Conservation (phyloP, 2,888 invertebrate genomes). For the Pseudanteris insignis region DNA sequence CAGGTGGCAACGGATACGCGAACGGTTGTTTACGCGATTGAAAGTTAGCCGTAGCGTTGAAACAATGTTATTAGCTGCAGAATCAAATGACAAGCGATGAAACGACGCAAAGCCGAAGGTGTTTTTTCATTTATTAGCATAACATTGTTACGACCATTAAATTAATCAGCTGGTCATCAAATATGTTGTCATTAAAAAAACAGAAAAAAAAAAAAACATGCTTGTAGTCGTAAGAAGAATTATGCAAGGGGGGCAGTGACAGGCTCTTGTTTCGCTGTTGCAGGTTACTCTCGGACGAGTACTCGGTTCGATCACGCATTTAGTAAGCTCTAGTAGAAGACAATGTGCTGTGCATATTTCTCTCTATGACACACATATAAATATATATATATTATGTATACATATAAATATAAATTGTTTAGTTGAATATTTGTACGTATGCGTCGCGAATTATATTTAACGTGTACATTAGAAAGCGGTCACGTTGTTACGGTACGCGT, state of each 20-base stretch:
- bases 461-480: constrained; percentile 4
- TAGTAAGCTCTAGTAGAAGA: constrained; percentile 65
- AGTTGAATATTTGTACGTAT: constrained; percentile 30
- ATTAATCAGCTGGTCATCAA: no score
- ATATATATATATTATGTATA: constrained; percentile 8
- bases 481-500: no score
- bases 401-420: constrained; percentile 26
- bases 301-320: constrained; percentile 66
- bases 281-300: constrained; percentile 67
- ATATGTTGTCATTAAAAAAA: constrained; percentile 1
- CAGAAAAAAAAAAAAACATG: constrained; percentile 10
- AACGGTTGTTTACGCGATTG: no score
- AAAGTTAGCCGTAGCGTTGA: no score
- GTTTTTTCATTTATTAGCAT: no score
- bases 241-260: constrained; percentile 58
- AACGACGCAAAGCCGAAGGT: no score
- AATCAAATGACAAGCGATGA: no score
- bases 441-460: constrained; percentile 4
- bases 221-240: constrained; percentile 34
- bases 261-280: constrained; percentile 65
- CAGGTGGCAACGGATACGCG: no score
- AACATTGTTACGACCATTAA: no score
- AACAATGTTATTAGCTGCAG: no score
- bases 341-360: constrained; percentile 59
- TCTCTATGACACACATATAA: constrained; percentile 38